Conservation (phyloP, 2,113 vertebrate genomes). For the Syngnathus scovelli region DNA sequence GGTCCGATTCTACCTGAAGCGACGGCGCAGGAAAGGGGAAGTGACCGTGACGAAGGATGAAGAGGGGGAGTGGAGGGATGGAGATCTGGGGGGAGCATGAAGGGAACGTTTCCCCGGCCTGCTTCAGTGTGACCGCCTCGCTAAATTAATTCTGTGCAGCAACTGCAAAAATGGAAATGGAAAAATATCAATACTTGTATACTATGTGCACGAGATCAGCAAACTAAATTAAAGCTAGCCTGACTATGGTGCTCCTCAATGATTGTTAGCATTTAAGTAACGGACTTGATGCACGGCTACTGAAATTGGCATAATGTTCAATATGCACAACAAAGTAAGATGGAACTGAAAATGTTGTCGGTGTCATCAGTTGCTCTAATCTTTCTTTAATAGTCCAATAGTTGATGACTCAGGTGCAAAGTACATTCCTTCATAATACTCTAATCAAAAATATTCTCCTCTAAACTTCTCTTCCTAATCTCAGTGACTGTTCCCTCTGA, state of each 20-base stretch:
- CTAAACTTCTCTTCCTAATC: constrained; percentile 45
- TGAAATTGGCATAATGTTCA: background rate
- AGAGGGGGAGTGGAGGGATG: constrained; percentile 9
- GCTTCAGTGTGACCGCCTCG: constrained; percentile 32
- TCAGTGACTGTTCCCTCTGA: constrained; percentile 34
- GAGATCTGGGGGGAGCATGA: background rate
- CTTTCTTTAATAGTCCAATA: too few species aligned
- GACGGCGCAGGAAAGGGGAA: constrained; percentile 12
- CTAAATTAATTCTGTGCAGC: background rate
- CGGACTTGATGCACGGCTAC: background rate
- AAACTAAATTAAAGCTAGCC: background rate
- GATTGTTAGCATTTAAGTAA: background rate
- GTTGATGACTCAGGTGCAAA: too few species aligned
- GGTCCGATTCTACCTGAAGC: constrained; percentile 37
- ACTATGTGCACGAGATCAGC: background rate
- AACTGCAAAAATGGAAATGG: background rate
- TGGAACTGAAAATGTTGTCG: too few species aligned
- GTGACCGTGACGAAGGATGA: constrained; percentile 1
- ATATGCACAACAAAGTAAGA: background rate
- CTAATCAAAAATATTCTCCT: constrained; percentile 30
- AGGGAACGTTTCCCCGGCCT: constrained; percentile 37
- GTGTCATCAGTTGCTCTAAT: too few species aligned
- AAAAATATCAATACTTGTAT: background rate
- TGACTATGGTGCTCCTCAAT: background rate
- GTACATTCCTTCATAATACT: too few species aligned